Evolutionary conservation across 2,888 invertebrate genomes (phyloP), one percentile per base, ranked within the genome.

Genomic region (Scaptomyza tumidula): DNA sequence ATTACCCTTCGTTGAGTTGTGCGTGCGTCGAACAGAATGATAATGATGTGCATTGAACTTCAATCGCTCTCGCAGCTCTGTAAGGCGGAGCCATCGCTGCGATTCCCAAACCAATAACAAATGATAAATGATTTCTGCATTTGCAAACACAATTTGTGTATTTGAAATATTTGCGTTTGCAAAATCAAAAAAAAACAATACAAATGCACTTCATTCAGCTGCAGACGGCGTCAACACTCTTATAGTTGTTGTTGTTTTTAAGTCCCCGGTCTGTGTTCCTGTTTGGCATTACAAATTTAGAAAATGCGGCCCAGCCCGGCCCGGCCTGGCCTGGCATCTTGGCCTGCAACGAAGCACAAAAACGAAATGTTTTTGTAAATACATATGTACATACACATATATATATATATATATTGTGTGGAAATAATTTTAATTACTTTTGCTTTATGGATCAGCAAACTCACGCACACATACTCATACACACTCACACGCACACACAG

Each of bases 21-120:
- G 66, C 56, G 61, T 54, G 14, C 6, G 35, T 35, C 56, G 71
- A 61, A 61, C 71, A 63, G 41, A 75, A 79, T 84, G 86, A 86
- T 89, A 88, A 88, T 89, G 90, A 87, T 91, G 91, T 91, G 90
- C 91, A 91, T 91, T 91, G 91, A 91, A 91, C 91, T 91, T 91
- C 91, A 91, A 84, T 86, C 58, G 83, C 67, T 69, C 49, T 68
- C 61, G 19, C 19, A 53, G 48, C 61, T 61, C 56, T 45, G n/a
- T n/a, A 29, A 55, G 59, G 53, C 61, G 66, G 55, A 56, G 62
- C 53, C 19, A 61, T n/a, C 13, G 14, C 39, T 14, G 6, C 27
- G 33, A 19, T n/a, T 31, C 24, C 24, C 24, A 24, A 24, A 4
- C 54, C 69, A 70, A 68, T 60, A 73, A 58, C 68, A 56, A 69